Evolutionary conservation across 2,797 vertebrate genomes (phyloP), one percentile per base, ranked within the genome.

Genomic region (Anolis apletophallus): DNA sequence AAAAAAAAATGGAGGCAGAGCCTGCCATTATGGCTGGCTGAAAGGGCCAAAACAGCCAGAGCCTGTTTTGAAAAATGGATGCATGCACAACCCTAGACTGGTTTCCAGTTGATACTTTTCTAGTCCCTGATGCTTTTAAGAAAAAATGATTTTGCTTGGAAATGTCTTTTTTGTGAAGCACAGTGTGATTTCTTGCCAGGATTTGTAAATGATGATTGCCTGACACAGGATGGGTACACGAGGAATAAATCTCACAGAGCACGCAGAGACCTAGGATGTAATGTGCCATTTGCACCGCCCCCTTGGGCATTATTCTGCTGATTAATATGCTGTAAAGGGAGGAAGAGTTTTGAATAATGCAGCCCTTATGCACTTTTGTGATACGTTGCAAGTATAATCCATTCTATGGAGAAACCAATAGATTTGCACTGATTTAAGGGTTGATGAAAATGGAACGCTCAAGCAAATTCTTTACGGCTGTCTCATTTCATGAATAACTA

Each of bases 271-370:
- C 77, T 16, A 3, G 90, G 9, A 26, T 64, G 89, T 86, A 91
- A 88, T 0, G 10, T 0, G 0, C 85, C 89, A 89, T 88, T 85
- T 71, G 9, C 88, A 90, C 86, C 93, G 69, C 67, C 34, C 1
- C 85, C 78, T 82, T 85, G 83, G 61, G 71, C n/a, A 69, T 80
- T 67, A 0, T 90, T 84, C 87, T 32, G 17, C 50, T 9, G 73
- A 80, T 91, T 83, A 83, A 71, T 29, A 64, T 16, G 75, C 86
- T 87, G 36, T 75, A 59, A 84, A 89, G 89, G 78, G 83, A 92
- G 91, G 89, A 90, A 90, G 80, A 88, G 87, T 92, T 74, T 90
- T 90, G 74, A 57, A 57, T 57, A 71, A 91, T 92, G 91, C 91
- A 82, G 21, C 26, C 61, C 54, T 85, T 68, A 85, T 59, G 46